These are phyloP conservation scores for Cricetomys ansorgei DNA, from an alignment of 2,113 vertebrate species.

Conservation along the genomic window DNA sequence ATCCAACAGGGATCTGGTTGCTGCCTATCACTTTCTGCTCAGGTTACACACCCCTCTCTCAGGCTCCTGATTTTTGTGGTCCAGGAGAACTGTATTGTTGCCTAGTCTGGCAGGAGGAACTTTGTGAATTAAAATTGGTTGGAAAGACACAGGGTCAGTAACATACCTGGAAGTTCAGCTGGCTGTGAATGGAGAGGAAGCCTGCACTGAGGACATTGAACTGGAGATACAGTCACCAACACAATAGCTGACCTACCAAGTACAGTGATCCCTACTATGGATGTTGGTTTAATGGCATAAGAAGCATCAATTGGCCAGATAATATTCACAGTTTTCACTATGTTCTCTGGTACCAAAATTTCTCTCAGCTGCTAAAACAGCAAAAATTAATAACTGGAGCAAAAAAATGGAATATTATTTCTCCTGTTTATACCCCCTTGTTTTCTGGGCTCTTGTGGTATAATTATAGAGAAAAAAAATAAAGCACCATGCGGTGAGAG, in stretches of 20 bases:
- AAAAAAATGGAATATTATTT: background rate
- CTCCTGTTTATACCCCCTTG: background rate
- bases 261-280: background rate
- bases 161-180: too few species aligned
- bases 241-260: background rate
- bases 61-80: too few species aligned
- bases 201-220: too few species aligned
- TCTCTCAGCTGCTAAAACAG: background rate
- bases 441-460: background rate
- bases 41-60: too few species aligned
- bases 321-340: background rate
- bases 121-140: too few species aligned
- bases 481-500: background rate
- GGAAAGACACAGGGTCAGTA: too few species aligned
- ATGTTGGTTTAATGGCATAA: constrained; percentile 4
- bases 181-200: too few species aligned
- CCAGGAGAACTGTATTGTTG: too few species aligned
- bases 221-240: too few species aligned
- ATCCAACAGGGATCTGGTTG: too few species aligned
- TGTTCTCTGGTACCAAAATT: background rate
- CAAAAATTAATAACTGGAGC: background rate
- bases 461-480: constrained; percentile 40
- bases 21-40: too few species aligned
- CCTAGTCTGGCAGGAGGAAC: too few species aligned
- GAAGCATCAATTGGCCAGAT: background rate